Evolutionary conservation across 2,888 invertebrate genomes (phyloP).

Genomic region (Hirtodrosophila trivittata): DNA sequence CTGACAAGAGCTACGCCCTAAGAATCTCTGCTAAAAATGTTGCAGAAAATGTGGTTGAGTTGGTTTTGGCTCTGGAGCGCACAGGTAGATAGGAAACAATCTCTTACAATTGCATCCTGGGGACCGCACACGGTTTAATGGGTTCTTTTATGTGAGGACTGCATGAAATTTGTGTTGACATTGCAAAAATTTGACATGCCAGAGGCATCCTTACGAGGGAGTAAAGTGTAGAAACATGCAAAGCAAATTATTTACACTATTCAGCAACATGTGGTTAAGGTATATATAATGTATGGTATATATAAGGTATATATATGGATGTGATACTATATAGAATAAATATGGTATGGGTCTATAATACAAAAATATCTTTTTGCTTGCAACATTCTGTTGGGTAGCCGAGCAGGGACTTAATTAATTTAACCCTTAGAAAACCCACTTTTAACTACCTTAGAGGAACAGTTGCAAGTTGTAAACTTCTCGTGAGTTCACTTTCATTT

Average conservation of each 20-base stretch:
- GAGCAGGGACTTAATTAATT: no score
- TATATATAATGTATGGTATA: not conserved
- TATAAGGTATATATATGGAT: no score
- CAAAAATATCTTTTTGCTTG: no score
- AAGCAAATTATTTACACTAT: no score
- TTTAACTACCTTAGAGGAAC: no score
- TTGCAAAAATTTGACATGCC: conserved; percentile 62
- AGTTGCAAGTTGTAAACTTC: no score
- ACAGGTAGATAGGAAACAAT: conserved; percentile 51
- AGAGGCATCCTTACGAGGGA: not conserved
- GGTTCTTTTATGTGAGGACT: conserved; percentile 30
- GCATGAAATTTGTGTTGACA: conserved; percentile 74
- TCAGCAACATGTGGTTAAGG: not conserved
- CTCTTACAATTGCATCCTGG: conserved; percentile 27
- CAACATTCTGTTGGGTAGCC: no score
- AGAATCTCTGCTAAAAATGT: conserved; percentile 18
- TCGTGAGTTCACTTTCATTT: conserved; percentile 1
- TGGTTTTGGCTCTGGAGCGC: conserved; percentile 11
- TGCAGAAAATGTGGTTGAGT: conserved; percentile 46
- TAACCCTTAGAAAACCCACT: no score
- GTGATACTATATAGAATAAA: no score
- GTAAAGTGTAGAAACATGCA: conserved; percentile 1
- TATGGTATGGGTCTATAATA: no score
- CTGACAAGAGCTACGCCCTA: conserved; percentile 73
- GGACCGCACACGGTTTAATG: conserved; percentile 67